A percentile compares a stretch with the other conserved stretches of the same genome.
These are phyloP conservation scores for Trichacis sp. DNA, from an alignment of 2,888 invertebrate species.

Conservation along the genomic window DNA sequence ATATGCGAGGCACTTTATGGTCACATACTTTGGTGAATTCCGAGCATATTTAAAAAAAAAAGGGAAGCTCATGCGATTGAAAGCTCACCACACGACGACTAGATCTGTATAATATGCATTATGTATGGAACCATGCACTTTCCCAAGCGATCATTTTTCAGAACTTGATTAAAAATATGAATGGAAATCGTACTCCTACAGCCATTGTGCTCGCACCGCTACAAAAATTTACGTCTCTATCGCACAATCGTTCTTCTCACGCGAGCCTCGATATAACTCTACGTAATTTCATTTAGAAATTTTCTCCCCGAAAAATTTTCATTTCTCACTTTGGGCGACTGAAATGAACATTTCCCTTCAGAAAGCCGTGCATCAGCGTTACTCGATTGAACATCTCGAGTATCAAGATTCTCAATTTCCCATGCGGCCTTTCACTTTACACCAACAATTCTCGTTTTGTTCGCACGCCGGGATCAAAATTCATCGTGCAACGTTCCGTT, in stretches of 20 bases:
- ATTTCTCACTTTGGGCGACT: constrained; percentile 31
- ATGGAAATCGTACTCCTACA: constrained; percentile 27
- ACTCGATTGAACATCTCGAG: constrained; percentile 43
- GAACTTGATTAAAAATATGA: constrained; percentile 32
- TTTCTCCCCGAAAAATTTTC: constrained; percentile 1
- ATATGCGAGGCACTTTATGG: neutral
- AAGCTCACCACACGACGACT: constrained; percentile 64
- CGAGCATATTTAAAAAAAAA: neutral
- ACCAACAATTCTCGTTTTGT: constrained; percentile 38
- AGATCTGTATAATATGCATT: constrained; percentile 64
- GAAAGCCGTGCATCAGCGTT: constrained; percentile 36
- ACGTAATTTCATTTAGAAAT: too few relatives aligned
- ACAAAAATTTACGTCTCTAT: too few relatives aligned
- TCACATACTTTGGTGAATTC: neutral
- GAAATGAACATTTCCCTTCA: constrained; percentile 42
- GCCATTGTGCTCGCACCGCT: constrained; percentile 16
- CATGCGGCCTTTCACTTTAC: constrained; percentile 42
- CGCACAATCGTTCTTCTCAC: too few relatives aligned
- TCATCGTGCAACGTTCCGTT: neutral
- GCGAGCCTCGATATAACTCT: too few relatives aligned
- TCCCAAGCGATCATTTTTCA: constrained; percentile 56
- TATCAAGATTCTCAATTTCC: constrained; percentile 49
- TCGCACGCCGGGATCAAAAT: constrained; percentile 27
- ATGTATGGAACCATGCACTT: constrained; percentile 61
- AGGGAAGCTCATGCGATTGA: constrained; percentile 58